These are phyloP conservation scores for Epicauta chinensis DNA, from an alignment of 1,140 invertebrate genomes.

Conservation along the genomic window DNA sequence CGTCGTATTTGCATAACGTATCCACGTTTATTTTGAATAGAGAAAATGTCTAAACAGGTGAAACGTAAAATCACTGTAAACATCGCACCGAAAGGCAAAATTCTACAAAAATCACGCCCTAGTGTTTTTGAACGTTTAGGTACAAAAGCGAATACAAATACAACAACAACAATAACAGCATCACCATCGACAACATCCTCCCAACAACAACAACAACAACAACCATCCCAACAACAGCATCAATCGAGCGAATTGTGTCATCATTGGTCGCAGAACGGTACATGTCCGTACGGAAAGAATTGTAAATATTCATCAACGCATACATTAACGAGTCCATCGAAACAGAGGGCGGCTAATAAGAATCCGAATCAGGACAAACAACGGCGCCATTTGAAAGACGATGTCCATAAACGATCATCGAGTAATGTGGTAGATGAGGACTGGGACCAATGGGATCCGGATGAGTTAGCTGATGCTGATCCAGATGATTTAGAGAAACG, in stretches of 20 bases:
- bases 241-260: constrained; percentile 54
- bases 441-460: constrained; percentile 70
- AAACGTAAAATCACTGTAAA: constrained; percentile 72
- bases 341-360: constrained; percentile 55
- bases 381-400: constrained; percentile 48
- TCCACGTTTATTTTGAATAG: not conserved
- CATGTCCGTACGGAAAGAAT: constrained; percentile 64
- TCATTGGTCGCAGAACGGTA: constrained; percentile 68
- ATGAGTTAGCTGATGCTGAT: constrained; percentile 74
- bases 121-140: constrained; percentile 75
- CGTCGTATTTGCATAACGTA: not conserved
- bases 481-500: constrained; percentile 72
- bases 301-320: constrained; percentile 69
- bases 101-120: constrained; percentile 54
- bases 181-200: no score
- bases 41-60: constrained; percentile 69
- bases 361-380: constrained; percentile 59
- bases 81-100: constrained; percentile 58
- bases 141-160: constrained; percentile 54
- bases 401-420: constrained; percentile 58
- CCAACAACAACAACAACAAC: no score
- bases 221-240: no score
- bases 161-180: constrained; percentile 34
- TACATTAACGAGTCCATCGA: constrained; percentile 66
- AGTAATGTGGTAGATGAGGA: constrained; percentile 58